These are phyloP conservation scores for Tiliqua scincoides DNA, from an alignment of 2,113 vertebrate species.

Conservation along the genomic window DNA sequence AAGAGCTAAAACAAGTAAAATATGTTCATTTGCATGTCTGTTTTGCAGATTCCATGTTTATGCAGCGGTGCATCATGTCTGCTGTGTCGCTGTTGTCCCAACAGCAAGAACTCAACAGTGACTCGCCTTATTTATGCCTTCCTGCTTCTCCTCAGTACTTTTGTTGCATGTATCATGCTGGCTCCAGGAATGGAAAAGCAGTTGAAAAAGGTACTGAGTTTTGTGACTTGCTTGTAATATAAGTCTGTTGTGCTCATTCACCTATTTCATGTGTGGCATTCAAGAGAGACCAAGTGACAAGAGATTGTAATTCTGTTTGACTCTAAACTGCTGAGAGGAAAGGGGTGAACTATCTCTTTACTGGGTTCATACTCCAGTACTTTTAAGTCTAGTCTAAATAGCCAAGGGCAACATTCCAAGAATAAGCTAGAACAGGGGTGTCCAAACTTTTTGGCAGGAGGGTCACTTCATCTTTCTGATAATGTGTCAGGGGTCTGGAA, in stretches of 20 bases:
- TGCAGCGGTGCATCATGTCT: slow-evolving; percentile 88
- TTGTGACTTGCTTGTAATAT: not conserved
- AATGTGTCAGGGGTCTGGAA: no score
- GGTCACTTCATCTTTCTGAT: no score
- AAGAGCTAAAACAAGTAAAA: not conserved
- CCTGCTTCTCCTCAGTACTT: slow-evolving; percentile 86
- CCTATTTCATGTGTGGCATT: not conserved
- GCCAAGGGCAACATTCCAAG: not conserved
- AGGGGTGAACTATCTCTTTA: not conserved
- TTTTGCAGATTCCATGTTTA: slow-evolving; percentile 85
- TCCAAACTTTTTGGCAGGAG: no score
- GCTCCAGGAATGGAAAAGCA: slow-evolving; percentile 82
- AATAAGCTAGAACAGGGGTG: not conserved
- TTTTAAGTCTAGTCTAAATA: not conserved
- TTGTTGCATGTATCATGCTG: slow-evolving; percentile 87
- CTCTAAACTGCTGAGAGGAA: not conserved
- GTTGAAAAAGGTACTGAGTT: slow-evolving; percentile 82
- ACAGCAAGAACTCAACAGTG: slow-evolving; percentile 86
- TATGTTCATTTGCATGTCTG: not conserved
- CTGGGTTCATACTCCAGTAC: not conserved
- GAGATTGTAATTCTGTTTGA: not conserved
- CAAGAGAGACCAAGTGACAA: not conserved
- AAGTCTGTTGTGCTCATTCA: not conserved
- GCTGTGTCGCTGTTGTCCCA: slow-evolving; percentile 87
- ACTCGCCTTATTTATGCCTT: slow-evolving; percentile 90